These are phyloP conservation scores for Tribolium madens DNA, from an alignment of 1,140 invertebrate genomes.

Conservation along the genomic window DNA sequence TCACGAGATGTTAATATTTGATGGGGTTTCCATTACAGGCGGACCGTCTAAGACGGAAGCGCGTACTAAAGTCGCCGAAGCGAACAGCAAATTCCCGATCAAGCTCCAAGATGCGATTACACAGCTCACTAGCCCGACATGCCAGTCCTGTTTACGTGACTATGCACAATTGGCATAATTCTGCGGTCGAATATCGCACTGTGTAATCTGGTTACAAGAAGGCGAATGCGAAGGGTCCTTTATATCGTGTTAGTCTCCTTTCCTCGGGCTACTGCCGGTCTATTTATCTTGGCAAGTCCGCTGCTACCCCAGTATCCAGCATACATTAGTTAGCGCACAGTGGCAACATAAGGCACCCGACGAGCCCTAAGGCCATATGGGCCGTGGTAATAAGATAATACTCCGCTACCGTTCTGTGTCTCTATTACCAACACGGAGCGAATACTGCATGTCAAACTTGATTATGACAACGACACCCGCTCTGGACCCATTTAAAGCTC, in stretches of 20 bases:
- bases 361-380: slow-evolving; percentile 52
- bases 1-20: slow-evolving; percentile 66
- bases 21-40: slow-evolving; percentile 63
- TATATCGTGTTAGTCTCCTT: slow-evolving; percentile 59
- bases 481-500: background rate
- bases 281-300: slow-evolving; percentile 59
- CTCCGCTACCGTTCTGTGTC: slow-evolving; percentile 3
- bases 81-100: slow-evolving; percentile 33
- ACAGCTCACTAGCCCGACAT: slow-evolving; percentile 33
- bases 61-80: slow-evolving; percentile 41
- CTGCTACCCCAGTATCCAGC: slow-evolving; percentile 49
- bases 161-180: slow-evolving; percentile 49
- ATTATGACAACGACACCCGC: slow-evolving; percentile 5
- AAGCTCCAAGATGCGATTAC: slow-evolving; percentile 25
- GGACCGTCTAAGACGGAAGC: slow-evolving; percentile 40
- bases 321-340: slow-evolving; percentile 53
- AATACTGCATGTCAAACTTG: slow-evolving; percentile 11
- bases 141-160: slow-evolving; percentile 45
- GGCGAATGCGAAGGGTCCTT: slow-evolving; percentile 52
- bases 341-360: slow-evolving; percentile 55
- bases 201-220: slow-evolving; percentile 57
- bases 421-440: slow-evolving; percentile 18
- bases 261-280: slow-evolving; percentile 54
- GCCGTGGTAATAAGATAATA: slow-evolving; percentile 55
- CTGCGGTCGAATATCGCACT: slow-evolving; percentile 49